phyloP scores from a whole-genome alignment of 2,113 vertebrate species.

The Anseranas semipalmata region DNA sequence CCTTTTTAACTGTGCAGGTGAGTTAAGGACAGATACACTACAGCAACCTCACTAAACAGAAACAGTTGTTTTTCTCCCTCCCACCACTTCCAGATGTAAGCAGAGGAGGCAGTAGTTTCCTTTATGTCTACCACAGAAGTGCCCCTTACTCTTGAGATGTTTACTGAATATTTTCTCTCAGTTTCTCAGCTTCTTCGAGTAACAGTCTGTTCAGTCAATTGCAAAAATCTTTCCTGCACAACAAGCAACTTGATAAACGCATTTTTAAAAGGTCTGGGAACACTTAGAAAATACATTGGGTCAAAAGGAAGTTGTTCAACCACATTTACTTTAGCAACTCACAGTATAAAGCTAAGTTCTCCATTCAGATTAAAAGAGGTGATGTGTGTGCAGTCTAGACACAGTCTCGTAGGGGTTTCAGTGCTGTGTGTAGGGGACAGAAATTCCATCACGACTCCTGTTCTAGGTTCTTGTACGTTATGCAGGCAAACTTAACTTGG shows the following conservation, averaged over 20 bases:
- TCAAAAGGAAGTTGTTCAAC: background rate
- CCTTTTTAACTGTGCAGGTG: background rate
- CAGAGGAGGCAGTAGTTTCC: background rate
- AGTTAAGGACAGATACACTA: background rate
- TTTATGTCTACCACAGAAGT: background rate
- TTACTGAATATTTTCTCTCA: background rate
- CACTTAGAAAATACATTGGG: background rate
- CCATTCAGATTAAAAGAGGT: accelerated
- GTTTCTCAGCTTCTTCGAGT: background rate
- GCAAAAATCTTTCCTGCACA: background rate
- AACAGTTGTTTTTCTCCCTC: background rate
- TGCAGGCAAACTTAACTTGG: background rate
- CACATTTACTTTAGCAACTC: background rate
- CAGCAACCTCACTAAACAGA: background rate
- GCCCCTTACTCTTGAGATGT: background rate
- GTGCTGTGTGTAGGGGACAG: background rate
- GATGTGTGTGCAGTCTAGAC: background rate
- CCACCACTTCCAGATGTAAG: background rate
- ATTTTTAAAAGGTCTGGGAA: background rate
- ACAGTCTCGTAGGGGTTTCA: background rate
- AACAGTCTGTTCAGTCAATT: background rate
- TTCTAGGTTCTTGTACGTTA: background rate
- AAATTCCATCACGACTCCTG: background rate
- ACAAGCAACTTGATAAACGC: accelerated
- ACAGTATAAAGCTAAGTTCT: background rate